Base-by-base conservation (phyloP, 2,113 vertebrate genomes). In the Columba livia region DNA sequence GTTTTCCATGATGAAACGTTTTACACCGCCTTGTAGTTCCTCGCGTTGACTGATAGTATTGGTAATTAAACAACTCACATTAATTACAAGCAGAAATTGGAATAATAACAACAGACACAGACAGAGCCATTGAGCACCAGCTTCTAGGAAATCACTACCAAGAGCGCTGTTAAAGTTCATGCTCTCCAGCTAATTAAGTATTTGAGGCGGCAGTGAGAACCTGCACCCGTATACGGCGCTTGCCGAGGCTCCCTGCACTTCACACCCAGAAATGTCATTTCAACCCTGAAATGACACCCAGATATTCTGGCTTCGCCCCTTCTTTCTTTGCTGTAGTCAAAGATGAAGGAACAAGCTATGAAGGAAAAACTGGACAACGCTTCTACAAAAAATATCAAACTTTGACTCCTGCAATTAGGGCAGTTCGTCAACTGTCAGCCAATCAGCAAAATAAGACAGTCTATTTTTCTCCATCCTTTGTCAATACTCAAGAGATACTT, bases 181-280 rank as follows among this genome's bases (percentile, higher is more conserved):
- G 2, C n/a, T 92, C 44, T 65, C n/a, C 4, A 9, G n/a, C n/a
- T 91, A 47, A 89, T 51, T 15, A 77, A 70, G 18, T 32, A 54
- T 42, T 18, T n/a, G 53, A 87, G 61, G 57, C 3, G 1, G n/a
- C 4, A 1, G 15, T 25, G 60, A 48, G 58, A 54, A 89, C 31
- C n/a, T 71, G 60, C 65, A 66, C 42, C 21, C 21, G 0, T 3
- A 44, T 1, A 20, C 2, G 6, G 16, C 0, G 2, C 60, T 81
- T 1, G 0, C 29, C 25, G 12, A 58, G 5, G 19, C 4, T 87
- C 36, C 47, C 40, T 4, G 2, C 16, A 29, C 53, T 78, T 42
- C 1, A 1, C 15, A 69, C 20, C 7, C 34, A 81, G 32, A 80
- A 58, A 42, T 23, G 48, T 10, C 3, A 42, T 47, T 77, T 66